Conservation (phyloP, 1,140 invertebrate genomes). For the Anastrepha obliqua region DNA sequence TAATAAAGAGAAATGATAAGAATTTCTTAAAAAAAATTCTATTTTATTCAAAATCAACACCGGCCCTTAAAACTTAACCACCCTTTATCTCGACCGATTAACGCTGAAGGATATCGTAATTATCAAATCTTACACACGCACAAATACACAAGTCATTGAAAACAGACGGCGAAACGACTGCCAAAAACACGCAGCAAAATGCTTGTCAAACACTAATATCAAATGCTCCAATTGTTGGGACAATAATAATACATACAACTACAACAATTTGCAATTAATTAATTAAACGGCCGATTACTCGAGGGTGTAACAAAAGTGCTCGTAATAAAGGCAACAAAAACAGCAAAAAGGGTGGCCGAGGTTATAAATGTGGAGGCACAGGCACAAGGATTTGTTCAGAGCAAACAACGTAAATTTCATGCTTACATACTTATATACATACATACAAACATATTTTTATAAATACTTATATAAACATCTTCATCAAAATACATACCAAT, state of each 20-base stretch:
- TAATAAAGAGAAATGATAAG: too few species aligned
- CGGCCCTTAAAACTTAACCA: too few species aligned
- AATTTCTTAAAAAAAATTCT: too few species aligned
- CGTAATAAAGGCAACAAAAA: not conserved
- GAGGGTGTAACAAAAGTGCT: not conserved
- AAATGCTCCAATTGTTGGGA: not conserved
- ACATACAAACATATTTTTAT: too few species aligned
- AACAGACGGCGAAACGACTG: not conserved
- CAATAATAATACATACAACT: not conserved
- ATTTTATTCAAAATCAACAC: too few species aligned
- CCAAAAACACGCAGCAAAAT: not conserved
- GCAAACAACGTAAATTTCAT: not conserved
- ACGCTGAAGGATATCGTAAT: not conserved
- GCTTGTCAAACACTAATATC: not conserved
- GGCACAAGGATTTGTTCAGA: not conserved
- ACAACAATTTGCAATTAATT: conserved; percentile 40
- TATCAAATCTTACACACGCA: not conserved
- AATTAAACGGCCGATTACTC: conserved; percentile 17
- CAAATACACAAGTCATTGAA: conserved; percentile 20
- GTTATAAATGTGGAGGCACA: not conserved
- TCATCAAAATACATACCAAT: too few species aligned
- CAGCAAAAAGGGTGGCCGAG: not conserved
- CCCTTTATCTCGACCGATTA: not conserved
- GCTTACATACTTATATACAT: too few species aligned
- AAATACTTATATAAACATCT: too few species aligned